Evolutionary conservation across 1,140 invertebrate species (phyloP).

Genomic region (Ladona fulva): DNA sequence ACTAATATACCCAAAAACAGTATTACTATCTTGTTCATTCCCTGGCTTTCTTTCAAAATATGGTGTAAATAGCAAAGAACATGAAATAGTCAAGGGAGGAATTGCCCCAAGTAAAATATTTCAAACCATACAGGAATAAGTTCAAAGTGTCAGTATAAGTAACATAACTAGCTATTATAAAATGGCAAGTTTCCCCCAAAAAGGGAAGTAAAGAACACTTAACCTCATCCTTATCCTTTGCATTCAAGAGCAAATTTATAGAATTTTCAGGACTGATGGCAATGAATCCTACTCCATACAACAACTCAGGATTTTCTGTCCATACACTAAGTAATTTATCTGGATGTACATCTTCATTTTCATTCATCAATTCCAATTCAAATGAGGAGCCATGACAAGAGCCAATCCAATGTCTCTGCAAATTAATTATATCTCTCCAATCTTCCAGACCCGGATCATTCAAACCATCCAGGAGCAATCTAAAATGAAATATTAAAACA

Average conservation of each 20-base stretch:
- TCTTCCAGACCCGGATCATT: constrained; percentile 55
- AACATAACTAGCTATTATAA: no score
- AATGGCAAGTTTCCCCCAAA: no score
- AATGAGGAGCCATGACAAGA: constrained; percentile 74
- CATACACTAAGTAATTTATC: constrained; percentile 52
- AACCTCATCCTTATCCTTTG: no score
- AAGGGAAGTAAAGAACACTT: no score
- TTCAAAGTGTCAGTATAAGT: no score
- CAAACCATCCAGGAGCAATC: constrained; percentile 57
- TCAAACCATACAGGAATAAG: no score
- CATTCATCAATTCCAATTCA: constrained; percentile 45
- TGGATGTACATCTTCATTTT: not conserved
- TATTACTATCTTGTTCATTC: no score
- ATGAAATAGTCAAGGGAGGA: no score
- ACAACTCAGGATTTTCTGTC: constrained; percentile 65
- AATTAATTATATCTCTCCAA: constrained; percentile 76
- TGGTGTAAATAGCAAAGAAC: no score
- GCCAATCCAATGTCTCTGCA: constrained; percentile 95
- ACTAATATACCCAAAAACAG: no score
- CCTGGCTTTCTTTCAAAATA: no score
- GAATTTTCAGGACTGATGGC: constrained; percentile 31
- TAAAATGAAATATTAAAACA: constrained; percentile 24
- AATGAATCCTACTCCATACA: constrained; percentile 51
- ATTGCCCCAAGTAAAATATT: no score
- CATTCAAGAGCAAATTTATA: not conserved